Conservation (phyloP, 2,797 vertebrate species). For the Urophycis tenuis region DNA sequence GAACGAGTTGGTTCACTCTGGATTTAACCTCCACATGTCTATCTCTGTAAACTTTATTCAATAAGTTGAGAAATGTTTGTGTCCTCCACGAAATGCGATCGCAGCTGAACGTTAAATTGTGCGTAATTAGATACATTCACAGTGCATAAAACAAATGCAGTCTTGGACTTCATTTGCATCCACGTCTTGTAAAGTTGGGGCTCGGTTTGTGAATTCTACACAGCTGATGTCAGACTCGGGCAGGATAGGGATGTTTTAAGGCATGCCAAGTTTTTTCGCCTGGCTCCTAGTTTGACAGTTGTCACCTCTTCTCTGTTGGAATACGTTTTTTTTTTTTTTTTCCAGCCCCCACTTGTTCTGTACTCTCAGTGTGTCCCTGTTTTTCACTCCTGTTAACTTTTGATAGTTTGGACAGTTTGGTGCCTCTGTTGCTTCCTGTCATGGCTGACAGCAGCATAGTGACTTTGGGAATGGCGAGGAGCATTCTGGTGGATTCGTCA, state of each 20-base stretch:
- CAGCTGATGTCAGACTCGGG: not conserved
- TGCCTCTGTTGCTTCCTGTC: slow-evolving; percentile 42
- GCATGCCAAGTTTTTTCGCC: slow-evolving; percentile 14
- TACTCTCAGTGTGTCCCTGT: slow-evolving; percentile 27
- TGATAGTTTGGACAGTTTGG: slow-evolving; percentile 57
- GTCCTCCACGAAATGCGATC: not conserved
- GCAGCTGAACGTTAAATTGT: not conserved
- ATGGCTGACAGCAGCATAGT: slow-evolving; percentile 87
- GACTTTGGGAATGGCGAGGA: slow-evolving; percentile 71
- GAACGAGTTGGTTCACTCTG: no score
- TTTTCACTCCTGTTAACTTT: slow-evolving; percentile 37
- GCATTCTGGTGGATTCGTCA: slow-evolving; percentile 85
- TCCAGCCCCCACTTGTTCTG: slow-evolving; percentile 19
- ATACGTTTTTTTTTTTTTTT: slow-evolving; percentile 18
- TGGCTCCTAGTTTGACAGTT: slow-evolving; percentile 38
- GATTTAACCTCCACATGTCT: no score
- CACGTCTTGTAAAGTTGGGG: not conserved
- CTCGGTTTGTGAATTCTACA: not conserved
- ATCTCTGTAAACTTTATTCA: no score
- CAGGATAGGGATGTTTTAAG: not conserved
- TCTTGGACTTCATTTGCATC: not conserved
- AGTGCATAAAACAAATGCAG: not conserved
- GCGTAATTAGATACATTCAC: not conserved
- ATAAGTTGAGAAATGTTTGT: no score
- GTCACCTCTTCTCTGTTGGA: slow-evolving; percentile 25